Conservation (phyloP, 64 coral and sea anemone species). For the Montipora cactus region DNA sequence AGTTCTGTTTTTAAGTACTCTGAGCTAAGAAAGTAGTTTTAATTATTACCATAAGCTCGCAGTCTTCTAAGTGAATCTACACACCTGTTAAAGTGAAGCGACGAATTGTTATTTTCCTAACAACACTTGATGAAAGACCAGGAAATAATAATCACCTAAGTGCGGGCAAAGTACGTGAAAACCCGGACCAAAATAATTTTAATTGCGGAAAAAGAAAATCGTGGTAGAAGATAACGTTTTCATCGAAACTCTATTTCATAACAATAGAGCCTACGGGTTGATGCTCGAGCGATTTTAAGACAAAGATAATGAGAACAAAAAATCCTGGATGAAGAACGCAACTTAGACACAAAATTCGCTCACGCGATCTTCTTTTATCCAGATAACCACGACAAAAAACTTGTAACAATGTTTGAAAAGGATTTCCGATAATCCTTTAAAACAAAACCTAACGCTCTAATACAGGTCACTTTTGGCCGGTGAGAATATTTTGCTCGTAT, state of each 20-base stretch:
- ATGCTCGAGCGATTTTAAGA: conserved; percentile 16
- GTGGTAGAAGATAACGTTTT: not conserved
- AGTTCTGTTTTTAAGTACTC: not conserved
- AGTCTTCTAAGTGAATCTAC: not conserved
- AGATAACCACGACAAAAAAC: not conserved
- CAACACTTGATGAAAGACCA: conserved; percentile 3
- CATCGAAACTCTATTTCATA: not conserved
- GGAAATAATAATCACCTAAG: not conserved
- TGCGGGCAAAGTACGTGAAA: not conserved
- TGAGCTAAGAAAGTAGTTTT: not conserved
- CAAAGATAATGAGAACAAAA: conserved; percentile 17
- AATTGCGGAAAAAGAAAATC: not conserved
- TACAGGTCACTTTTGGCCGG: not conserved
- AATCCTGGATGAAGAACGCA: not conserved
- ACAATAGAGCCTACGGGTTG: not conserved
- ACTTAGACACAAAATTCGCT: not conserved
- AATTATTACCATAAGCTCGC: not conserved
- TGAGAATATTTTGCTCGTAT: not conserved
- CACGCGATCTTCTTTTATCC: not conserved
- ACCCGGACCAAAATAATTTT: not conserved
- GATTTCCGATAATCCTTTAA: conserved; percentile 27
- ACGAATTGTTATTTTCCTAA: not conserved
- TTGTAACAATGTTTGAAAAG: not conserved
- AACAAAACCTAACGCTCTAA: conserved; percentile 19
- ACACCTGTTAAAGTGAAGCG: conserved; percentile 2